These are phyloP conservation scores for Hemicentrotus pulcherrimus DNA, from an alignment of 35 echinoderm and acorn worm species.

Conservation along the genomic window DNA sequence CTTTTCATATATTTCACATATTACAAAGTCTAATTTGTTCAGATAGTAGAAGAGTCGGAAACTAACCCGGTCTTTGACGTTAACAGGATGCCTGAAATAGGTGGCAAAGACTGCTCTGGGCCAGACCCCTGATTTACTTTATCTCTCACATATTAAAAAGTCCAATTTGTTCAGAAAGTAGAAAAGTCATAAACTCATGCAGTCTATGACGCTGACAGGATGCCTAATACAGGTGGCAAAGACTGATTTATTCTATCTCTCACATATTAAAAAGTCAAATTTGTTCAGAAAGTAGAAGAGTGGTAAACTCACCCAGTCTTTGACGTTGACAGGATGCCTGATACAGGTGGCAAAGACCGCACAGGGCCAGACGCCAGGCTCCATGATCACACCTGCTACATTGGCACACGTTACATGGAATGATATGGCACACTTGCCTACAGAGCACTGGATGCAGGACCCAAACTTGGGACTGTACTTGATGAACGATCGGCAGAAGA, in stretches of 20 bases:
- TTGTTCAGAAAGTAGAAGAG: no score
- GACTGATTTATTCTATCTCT: no score
- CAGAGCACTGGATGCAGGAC: constrained; percentile 96
- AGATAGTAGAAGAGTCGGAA: no score
- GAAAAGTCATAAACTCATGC: constrained; percentile 44
- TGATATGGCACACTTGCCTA: constrained; percentile 92
- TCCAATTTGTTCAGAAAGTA: no score
- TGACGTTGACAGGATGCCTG: constrained; percentile 78
- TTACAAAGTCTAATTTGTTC: no score
- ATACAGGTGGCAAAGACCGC: constrained; percentile 94
- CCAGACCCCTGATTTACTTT: no score
- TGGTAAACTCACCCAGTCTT: constrained; percentile 62
- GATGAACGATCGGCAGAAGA: constrained; percentile 92
- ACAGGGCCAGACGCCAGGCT: constrained; percentile 90
- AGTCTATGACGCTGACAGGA: constrained; percentile 70
- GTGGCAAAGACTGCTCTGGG: constrained; percentile 97
- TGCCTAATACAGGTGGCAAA: constrained; percentile 94
- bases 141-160: no score
- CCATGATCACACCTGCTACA: constrained; percentile 92
- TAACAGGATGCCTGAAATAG: constrained; percentile 80
- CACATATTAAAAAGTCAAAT: no score
- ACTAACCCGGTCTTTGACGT: constrained; percentile 74
- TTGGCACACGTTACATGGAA: constrained; percentile 98
- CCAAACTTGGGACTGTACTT: constrained; percentile 76
- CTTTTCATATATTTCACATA: no score